phyloP scores from a whole-genome alignment of 2,797 vertebrate species.

The Chiroxiphia lanceolata region DNA sequence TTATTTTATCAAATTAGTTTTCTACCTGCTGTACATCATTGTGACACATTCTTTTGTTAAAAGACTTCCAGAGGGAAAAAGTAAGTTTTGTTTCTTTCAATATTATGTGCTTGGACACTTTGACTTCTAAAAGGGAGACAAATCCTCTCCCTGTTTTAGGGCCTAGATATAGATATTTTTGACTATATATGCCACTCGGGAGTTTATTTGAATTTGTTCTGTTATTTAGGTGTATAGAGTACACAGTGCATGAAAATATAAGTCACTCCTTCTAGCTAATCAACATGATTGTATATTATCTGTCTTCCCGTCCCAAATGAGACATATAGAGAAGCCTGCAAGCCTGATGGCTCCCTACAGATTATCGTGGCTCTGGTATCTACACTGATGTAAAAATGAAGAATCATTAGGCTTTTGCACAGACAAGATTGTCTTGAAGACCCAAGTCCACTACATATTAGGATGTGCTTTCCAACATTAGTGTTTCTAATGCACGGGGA shows the following conservation, averaged over 20 bases:
- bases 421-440: not conserved
- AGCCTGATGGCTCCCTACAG: not conserved
- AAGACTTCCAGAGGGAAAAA: not conserved
- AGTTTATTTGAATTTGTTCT: not conserved
- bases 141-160: not conserved
- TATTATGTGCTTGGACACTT: not conserved
- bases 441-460: not conserved
- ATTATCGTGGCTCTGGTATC: not conserved
- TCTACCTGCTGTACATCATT: not conserved
- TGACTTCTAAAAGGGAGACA: not conserved
- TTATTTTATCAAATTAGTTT: not conserved
- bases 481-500: fast-evolving
- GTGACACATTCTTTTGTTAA: not conserved
- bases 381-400: not conserved
- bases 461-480: not conserved
- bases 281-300: not conserved
- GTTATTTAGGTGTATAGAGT: not conserved
- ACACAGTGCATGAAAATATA: not conserved
- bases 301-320: not conserved
- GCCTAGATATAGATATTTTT: not conserved
- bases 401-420: not conserved
- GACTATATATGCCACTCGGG: not conserved
- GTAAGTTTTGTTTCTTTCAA: not conserved
- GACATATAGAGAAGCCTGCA: not conserved
- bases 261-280: not conserved